phyloP scores from a whole-genome alignment of 2,888 invertebrate species.

The Harpalus rufipes region DNA sequence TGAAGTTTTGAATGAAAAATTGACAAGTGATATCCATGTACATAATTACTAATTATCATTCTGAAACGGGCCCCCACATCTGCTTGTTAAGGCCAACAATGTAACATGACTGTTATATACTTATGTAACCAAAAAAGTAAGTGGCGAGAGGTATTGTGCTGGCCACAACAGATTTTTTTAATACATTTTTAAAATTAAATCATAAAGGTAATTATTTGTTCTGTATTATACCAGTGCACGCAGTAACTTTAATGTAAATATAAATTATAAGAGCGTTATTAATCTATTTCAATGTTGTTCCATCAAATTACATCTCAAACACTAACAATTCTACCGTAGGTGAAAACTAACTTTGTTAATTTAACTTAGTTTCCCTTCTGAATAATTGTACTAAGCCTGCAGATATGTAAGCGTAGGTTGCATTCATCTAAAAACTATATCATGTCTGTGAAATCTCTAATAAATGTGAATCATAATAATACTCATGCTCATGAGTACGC shows the following conservation, averaged over 20 bases:
- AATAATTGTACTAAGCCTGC: slow-evolving; percentile 43
- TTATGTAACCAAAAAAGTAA: no score
- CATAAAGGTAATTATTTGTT: neutral
- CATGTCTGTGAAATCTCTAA: neutral
- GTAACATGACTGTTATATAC: no score
- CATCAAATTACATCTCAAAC: slow-evolving; percentile 55
- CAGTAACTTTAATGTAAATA: slow-evolving; percentile 41
- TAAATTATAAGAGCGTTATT: slow-evolving; percentile 45
- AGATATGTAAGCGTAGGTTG: slow-evolving; percentile 1
- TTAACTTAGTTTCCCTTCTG: slow-evolving; percentile 56
- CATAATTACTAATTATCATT: no score
- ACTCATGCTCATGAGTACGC: neutral
- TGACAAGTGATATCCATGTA: no score
- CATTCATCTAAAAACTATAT: slow-evolving; percentile 30
- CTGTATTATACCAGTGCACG: neutral
- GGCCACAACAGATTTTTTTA: no score
- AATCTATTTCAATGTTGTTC: slow-evolving; percentile 49
- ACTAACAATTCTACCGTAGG: slow-evolving; percentile 33
- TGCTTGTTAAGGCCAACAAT: no score
- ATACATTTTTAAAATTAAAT: no score
- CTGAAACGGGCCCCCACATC: no score
- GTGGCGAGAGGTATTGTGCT: no score
- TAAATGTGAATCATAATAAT: neutral
- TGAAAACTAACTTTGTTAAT: slow-evolving; percentile 60
- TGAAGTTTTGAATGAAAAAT: no score